phyloP scores from a whole-genome alignment of 2,888 invertebrate species.

The Sminthurides aquaticus region DNA sequence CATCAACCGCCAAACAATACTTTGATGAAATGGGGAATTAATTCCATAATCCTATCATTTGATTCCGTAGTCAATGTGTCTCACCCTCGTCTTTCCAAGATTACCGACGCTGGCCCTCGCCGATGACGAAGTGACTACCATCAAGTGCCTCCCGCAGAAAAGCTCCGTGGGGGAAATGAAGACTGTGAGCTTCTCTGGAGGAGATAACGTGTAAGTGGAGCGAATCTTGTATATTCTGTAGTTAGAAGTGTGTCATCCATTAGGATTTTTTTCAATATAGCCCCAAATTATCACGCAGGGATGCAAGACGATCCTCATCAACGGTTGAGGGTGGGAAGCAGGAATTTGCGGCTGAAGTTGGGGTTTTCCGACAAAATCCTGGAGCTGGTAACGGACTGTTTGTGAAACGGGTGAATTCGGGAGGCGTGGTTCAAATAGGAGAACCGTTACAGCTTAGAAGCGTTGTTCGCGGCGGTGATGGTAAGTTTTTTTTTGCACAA shows the following conservation, averaged over 20 bases:
- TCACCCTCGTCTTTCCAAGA: slow-evolving; percentile 43
- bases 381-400: slow-evolving; percentile 38
- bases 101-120: slow-evolving; percentile 39
- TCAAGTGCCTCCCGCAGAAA: slow-evolving; percentile 41
- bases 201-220: slow-evolving; percentile 36
- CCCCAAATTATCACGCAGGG: background rate
- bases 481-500: slow-evolving; percentile 17
- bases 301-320: slow-evolving; percentile 33
- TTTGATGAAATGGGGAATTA: too few species aligned
- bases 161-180: slow-evolving; percentile 37
- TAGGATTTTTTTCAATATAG: slow-evolving; percentile 3
- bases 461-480: slow-evolving; percentile 42
- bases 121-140: slow-evolving; percentile 43
- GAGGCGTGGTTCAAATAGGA: slow-evolving; percentile 41
- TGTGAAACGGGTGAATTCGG: slow-evolving; percentile 39
- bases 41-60: too few species aligned
- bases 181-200: slow-evolving; percentile 37
- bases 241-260: slow-evolving; percentile 5
- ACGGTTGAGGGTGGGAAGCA: slow-evolving; percentile 41
- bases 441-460: slow-evolving; percentile 40
- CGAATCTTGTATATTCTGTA: background rate
- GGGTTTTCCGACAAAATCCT: slow-evolving; percentile 41
- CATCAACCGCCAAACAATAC: too few species aligned
- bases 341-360: slow-evolving; percentile 42
- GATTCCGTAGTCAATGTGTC: slow-evolving; percentile 28